phyloP scores from a whole-genome alignment of 2,113 vertebrate species.

The Odocoileus virginianus region DNA sequence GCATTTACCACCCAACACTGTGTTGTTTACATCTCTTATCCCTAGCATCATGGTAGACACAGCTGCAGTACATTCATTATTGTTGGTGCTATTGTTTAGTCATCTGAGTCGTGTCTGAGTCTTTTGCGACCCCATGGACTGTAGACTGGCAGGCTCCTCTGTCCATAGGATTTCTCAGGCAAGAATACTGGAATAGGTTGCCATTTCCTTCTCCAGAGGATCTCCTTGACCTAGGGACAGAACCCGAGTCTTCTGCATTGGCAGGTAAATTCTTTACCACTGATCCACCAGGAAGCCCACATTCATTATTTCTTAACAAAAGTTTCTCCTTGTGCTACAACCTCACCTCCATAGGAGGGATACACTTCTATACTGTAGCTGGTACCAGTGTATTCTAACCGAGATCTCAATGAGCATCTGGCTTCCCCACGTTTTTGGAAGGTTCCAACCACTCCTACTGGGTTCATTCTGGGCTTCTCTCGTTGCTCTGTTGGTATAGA shows the following conservation, averaged over 20 bases:
- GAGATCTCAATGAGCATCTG: neutral
- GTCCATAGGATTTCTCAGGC: neutral
- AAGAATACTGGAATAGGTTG: neutral
- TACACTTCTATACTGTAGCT: neutral
- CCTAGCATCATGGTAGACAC: neutral
- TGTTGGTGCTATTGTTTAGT: neutral
- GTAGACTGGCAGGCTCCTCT: neutral
- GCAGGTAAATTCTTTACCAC: neutral
- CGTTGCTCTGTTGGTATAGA: neutral
- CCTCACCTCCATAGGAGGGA: rapidly evolving
- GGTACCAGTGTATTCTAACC: neutral
- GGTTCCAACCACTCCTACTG: neutral
- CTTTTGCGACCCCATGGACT: neutral
- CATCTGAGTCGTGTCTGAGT: neutral
- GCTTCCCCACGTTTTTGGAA: neutral
- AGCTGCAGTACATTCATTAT: neutral
- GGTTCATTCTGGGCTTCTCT: neutral
- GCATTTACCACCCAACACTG: rapidly evolving
- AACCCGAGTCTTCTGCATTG: neutral
- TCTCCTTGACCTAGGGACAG: neutral
- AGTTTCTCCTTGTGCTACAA: neutral
- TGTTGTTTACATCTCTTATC: neutral
- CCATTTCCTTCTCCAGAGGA: neutral
- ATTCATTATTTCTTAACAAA: neutral
- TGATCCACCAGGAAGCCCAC: neutral